Base-by-base conservation (phyloP, 2,797 vertebrate genomes). In the Bradypodion ventrale region DNA sequence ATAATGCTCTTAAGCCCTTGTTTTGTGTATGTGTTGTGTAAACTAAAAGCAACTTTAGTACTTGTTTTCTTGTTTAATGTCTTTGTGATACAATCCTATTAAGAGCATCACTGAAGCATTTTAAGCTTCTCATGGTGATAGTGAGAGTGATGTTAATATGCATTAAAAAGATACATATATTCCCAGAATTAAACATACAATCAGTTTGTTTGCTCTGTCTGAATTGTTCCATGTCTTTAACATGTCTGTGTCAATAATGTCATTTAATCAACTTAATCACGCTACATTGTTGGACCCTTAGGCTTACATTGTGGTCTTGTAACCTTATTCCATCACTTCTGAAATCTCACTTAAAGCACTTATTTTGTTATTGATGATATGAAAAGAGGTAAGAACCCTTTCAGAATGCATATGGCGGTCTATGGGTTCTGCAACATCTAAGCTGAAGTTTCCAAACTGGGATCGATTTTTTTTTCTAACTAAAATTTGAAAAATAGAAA, bases 251-350 rank as follows among this genome's bases (percentile, higher is more conserved):
- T 69, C 46, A 83, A 46, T 23, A 16, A 75, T n/a, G 0, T 49
- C 82, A 84, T 88, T 75, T 68, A 73, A 78, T 72, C 86, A 78
- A 83, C 87, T 77, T 68, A 75, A 78, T 72, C 85, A 76, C 70
- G 23, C 0, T 65, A 60, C n/a, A 44, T 40, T 62, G 87, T 59
- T 83, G 65, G 32, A 65, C 84, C 75, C 19, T 87, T 81, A 89
- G 86, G 70, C 80, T 84, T 82, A 77, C 42, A 25, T 7, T 60
- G 0, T 76, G 80, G 79, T 85, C 75, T 86, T 85, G 83, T 74
- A 92, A 52, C 77, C 78, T 35, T 87, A 16, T 88, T 90, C 65
- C 74, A 19, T 87, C 83, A 66, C 32, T 60, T 85, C 84, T 88
- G 79, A 76, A 72, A 84, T 91, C 84, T 87, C 82, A 78, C 19